phyloP scores from a whole-genome alignment of 2,113 vertebrate species.

The Nibea albiflora region DNA sequence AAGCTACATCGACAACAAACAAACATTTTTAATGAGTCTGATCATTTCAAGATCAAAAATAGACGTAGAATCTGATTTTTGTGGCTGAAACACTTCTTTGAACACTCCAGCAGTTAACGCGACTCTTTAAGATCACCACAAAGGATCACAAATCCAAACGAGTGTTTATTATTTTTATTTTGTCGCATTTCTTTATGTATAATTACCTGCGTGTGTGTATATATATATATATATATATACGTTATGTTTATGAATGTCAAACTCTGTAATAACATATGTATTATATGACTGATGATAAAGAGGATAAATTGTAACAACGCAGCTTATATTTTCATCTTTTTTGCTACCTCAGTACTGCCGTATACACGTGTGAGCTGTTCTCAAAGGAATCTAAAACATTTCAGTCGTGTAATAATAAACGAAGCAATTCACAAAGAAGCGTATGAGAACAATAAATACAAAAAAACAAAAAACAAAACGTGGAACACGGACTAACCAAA shows the following conservation, averaged over 20 bases:
- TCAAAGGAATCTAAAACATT: slow-evolving; percentile 36
- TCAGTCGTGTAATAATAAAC: slow-evolving; percentile 35
- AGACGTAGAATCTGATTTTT: not conserved
- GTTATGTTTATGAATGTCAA: slow-evolving; percentile 56
- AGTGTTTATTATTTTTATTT: slow-evolving; percentile 61
- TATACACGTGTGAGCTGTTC: slow-evolving; percentile 42
- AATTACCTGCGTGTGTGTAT: slow-evolving; percentile 53
- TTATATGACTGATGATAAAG: slow-evolving; percentile 53
- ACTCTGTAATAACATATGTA: slow-evolving; percentile 73
- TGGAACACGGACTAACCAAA: slow-evolving; percentile 38
- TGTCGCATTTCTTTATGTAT: slow-evolving; percentile 55
- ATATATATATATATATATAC: slow-evolving; percentile 35
- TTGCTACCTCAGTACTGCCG: slow-evolving; percentile 39
- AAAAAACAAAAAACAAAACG: slow-evolving; percentile 7
- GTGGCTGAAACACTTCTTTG: slow-evolving; percentile 28
- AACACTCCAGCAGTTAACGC: slow-evolving; percentile 70
- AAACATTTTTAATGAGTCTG: not conserved
- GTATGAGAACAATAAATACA: slow-evolving; percentile 55
- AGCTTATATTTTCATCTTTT: slow-evolving; percentile 23
- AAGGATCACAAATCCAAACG: slow-evolving; percentile 44
- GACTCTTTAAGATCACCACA: slow-evolving; percentile 20
- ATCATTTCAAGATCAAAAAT: slow-evolving; percentile 14
- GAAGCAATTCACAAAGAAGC: slow-evolving; percentile 50
- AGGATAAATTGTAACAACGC: slow-evolving; percentile 32
- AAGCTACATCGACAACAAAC: not conserved